phyloP scores from a whole-genome alignment of 1,140 invertebrate species.

The Dinothrombium tinctorium region DNA sequence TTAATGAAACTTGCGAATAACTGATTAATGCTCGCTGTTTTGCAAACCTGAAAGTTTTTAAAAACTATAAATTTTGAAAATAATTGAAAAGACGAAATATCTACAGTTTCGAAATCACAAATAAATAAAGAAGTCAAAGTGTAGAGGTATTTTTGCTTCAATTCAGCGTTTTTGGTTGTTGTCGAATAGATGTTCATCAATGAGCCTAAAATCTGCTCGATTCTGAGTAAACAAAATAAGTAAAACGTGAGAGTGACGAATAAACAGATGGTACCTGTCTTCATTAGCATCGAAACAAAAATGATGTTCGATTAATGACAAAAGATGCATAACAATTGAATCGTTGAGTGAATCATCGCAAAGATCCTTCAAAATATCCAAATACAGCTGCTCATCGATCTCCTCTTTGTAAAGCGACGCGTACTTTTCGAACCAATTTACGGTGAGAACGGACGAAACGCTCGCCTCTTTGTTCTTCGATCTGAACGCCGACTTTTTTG shows the following conservation, averaged over 20 bases:
- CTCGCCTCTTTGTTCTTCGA: no score
- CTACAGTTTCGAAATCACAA: not conserved
- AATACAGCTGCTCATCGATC: not conserved
- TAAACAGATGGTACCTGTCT: conserved; percentile 7
- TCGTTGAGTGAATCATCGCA: conserved; percentile 4
- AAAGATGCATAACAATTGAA: conserved; percentile 3
- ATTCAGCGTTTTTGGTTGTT: not conserved
- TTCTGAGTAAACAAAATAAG: not conserved
- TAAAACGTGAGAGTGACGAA: not conserved
- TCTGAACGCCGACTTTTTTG: no score
- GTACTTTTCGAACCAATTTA: no score
- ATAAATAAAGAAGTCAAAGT: conserved; percentile 2
- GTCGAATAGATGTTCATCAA: conserved; percentile 5
- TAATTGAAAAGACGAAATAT: not conserved
- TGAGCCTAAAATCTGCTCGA: conserved; percentile 6
- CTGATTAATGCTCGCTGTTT: not conserved
- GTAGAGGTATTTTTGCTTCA: conserved; percentile 3
- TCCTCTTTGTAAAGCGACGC: no score
- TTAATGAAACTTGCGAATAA: not conserved
- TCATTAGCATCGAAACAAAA: not conserved
- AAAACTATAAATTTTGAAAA: not conserved
- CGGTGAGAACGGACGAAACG: no score
- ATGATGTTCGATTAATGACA: conserved; percentile 6
- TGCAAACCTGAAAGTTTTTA: not conserved
- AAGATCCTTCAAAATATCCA: conserved; percentile 7